Percentiles rank a stretch among this genome's conserved stretches.
phyloP scores from a whole-genome alignment of 2,113 vertebrate genomes.

The Ameiurus melas region DNA sequence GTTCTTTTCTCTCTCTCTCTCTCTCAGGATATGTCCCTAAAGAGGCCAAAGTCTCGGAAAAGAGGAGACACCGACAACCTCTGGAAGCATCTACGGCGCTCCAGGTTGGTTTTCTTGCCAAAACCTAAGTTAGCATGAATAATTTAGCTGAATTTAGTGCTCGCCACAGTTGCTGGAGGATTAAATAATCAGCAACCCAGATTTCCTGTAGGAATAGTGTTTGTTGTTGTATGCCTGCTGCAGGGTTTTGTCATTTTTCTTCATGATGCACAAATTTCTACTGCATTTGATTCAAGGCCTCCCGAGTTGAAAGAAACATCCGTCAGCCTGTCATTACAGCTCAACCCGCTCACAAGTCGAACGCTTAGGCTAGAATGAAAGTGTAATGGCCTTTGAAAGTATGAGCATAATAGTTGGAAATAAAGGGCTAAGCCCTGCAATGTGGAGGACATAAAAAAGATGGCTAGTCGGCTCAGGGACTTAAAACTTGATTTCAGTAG shows the following conservation, averaged over 20 bases:
- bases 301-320: not conserved
- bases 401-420: not conserved
- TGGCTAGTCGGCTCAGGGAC: not conserved
- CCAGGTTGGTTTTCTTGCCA: constrained; percentile 65
- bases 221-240: constrained; percentile 5
- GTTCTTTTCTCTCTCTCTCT: constrained; percentile 17
- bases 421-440: constrained; percentile 7
- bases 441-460: constrained; percentile 8
- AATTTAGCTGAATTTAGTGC: not conserved
- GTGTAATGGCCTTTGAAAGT: constrained; percentile 23
- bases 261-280: not conserved
- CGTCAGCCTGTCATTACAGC: not conserved
- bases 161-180: constrained; percentile 3
- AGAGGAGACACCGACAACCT: constrained; percentile 61
- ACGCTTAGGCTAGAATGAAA: constrained; percentile 2
- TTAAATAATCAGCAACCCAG: constrained; percentile 24
- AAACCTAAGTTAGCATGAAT: not conserved
- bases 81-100: constrained; percentile 62
- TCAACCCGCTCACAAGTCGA: not conserved
- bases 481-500: not conserved
- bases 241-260: not conserved
- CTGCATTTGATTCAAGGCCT: not conserved
- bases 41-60: constrained; percentile 44
- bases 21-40: constrained; percentile 51
- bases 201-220: not conserved